Conservation (phyloP, 2,888 invertebrate species). For the Ectobius pallidus region DNA sequence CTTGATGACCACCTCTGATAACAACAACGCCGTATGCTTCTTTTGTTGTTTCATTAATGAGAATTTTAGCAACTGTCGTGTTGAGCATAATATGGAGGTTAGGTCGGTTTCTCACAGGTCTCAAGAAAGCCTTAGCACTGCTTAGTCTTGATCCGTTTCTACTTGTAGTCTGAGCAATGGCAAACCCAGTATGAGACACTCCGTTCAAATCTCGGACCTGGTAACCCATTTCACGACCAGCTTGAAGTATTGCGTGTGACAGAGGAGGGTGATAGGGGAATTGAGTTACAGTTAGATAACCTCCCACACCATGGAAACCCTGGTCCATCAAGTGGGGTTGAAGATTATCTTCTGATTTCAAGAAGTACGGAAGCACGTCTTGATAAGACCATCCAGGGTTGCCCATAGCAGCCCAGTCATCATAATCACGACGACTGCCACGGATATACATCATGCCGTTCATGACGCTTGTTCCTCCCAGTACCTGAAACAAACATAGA, state of each 20-base stretch:
- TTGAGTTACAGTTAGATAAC: slow-evolving; percentile 76
- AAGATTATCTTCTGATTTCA: slow-evolving; percentile 84
- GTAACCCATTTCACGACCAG: slow-evolving; percentile 59
- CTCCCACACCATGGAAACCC: slow-evolving; percentile 79
- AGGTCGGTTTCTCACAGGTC: slow-evolving; percentile 74
- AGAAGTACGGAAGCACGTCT: slow-evolving; percentile 88
- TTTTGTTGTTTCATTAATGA: slow-evolving; percentile 67
- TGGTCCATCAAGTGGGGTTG: slow-evolving; percentile 71
- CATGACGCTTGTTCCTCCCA: slow-evolving; percentile 91
- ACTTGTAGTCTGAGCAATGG: slow-evolving; percentile 87
- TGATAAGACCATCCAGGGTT: slow-evolving; percentile 89
- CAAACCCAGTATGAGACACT: slow-evolving; percentile 78
- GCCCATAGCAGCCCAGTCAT: slow-evolving; percentile 84
- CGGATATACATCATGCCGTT: slow-evolving; percentile 97
- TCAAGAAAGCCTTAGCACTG: slow-evolving; percentile 79
- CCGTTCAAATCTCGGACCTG: slow-evolving; percentile 82
- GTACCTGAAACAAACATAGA: slow-evolving; percentile 60
- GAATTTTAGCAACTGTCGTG: slow-evolving; percentile 76
- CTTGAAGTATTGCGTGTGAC: slow-evolving; percentile 72
- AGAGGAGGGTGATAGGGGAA: slow-evolving; percentile 88
- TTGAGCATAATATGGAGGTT: slow-evolving; percentile 86
- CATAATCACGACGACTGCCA: slow-evolving; percentile 85
- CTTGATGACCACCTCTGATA: slow-evolving; percentile 56
- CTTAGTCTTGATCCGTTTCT: slow-evolving; percentile 85
- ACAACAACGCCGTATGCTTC: slow-evolving; percentile 76